A percentile compares a stretch with the other conserved stretches of the same genome.
Evolutionary conservation across 2,888 invertebrate species (phyloP).

Genomic region (Heliconius charithonia): DNA sequence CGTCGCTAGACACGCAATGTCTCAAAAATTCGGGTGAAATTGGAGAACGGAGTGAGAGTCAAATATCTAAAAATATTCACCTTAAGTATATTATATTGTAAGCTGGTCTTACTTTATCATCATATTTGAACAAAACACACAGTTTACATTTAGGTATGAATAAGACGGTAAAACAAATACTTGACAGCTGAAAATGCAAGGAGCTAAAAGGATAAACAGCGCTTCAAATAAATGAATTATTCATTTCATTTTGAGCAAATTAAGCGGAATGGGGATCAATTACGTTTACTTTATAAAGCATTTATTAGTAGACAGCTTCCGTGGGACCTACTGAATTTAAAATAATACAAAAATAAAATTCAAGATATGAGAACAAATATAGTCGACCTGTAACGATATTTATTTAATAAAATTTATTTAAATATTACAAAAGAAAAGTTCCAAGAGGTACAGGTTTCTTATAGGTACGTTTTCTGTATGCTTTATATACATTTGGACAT

Average conservation of each 20-base stretch:
- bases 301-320: background rate
- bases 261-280: conserved; percentile 11
- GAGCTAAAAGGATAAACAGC: conserved; percentile 16
- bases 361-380: background rate
- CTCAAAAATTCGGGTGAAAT: too few species aligned
- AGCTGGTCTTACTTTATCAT: background rate
- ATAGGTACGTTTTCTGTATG: too few species aligned
- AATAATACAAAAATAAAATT: background rate
- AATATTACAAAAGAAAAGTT: too few species aligned
- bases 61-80: background rate
- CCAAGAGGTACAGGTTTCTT: too few species aligned
- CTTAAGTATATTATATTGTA: background rate
- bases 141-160: background rate
- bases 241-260: conserved; percentile 10
- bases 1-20: background rate
- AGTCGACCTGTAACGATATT: too few species aligned
- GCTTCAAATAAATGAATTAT: conserved; percentile 23
- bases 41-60: too few species aligned
- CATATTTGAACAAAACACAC: background rate
- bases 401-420: too few species aligned
- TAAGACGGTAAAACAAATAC: background rate
- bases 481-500: too few species aligned
- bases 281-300: background rate
- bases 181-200: conserved; percentile 12
- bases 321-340: background rate